phyloP scores from a whole-genome alignment of 2,113 vertebrate genomes.

The Phyllopteryx taeniolatus region DNA sequence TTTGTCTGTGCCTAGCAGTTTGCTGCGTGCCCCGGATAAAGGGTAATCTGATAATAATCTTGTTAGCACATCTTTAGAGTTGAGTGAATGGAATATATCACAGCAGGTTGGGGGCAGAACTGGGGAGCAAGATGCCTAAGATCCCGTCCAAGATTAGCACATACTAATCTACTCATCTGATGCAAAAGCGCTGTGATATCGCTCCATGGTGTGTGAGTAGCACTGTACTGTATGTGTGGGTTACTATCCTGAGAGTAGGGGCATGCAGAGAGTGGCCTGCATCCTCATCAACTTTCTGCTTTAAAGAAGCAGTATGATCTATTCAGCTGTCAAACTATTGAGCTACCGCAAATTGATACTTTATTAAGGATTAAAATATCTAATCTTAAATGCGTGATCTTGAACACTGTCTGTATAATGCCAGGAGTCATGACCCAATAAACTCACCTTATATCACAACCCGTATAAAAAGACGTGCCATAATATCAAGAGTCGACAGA shows the following conservation, averaged over 20 bases:
- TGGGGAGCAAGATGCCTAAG: slow-evolving; percentile 19
- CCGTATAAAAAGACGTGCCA: not conserved
- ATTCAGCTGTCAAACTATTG: slow-evolving; percentile 3
- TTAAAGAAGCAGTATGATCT: not conserved
- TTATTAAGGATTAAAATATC: slow-evolving; percentile 32
- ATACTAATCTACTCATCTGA: slow-evolving; percentile 49
- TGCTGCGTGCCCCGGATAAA: slow-evolving; percentile 28
- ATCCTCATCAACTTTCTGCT: slow-evolving; percentile 19
- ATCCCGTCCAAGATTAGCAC: slow-evolving; percentile 53
- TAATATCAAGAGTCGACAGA: slow-evolving; percentile 28
- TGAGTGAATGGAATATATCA: slow-evolving; percentile 49
- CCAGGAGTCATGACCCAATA: slow-evolving; percentile 14
- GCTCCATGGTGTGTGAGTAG: not conserved
- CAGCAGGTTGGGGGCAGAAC: slow-evolving; percentile 37
- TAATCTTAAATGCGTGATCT: not conserved
- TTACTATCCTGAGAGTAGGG: not conserved
- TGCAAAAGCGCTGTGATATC: slow-evolving; percentile 41
- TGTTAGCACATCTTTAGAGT: slow-evolving; percentile 61
- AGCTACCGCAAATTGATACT: not conserved
- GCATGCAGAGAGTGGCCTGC: slow-evolving; percentile 3
- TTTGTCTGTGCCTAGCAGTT: slow-evolving; percentile 45
- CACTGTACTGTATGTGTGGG: not conserved
- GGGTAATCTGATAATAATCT: slow-evolving; percentile 62
- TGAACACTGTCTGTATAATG: slow-evolving; percentile 6
- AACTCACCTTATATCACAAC: slow-evolving; percentile 15